Conservation (phyloP, 2,888 invertebrate species). For the Sphinx pinastri region DNA sequence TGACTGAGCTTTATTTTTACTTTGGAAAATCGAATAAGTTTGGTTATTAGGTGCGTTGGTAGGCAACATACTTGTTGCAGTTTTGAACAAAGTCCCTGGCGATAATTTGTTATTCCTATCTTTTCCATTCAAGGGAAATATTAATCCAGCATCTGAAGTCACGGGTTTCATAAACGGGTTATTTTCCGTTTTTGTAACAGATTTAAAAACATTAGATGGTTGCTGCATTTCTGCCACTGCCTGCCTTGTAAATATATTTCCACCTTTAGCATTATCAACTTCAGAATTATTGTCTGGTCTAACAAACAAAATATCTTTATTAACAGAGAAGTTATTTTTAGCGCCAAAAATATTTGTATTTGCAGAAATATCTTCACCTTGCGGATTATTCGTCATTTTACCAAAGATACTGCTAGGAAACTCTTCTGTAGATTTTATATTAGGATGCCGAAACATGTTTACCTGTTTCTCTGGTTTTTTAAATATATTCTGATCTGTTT, state of each 20-base stretch:
- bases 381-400: not conserved
- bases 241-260: conserved; percentile 60
- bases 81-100: conserved; percentile 72
- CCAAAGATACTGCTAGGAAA: conserved; percentile 15
- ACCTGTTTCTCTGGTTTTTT: conserved; percentile 6
- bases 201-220: conserved; percentile 60
- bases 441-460: not conserved
- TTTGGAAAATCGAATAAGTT: conserved; percentile 65
- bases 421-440: not conserved
- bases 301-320: conserved; percentile 32
- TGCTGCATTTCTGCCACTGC: conserved; percentile 40
- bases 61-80: conserved; percentile 46
- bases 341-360: conserved; percentile 26
- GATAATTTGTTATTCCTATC: conserved; percentile 49
- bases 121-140: conserved; percentile 55
- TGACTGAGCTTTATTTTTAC: conserved; percentile 66
- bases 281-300: conserved; percentile 31
- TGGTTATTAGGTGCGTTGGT: conserved; percentile 52
- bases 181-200: conserved; percentile 51
- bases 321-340: conserved; percentile 36
- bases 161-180: conserved; percentile 49
- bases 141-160: conserved; percentile 31
- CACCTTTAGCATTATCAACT: conserved; percentile 36
- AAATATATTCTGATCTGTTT: conserved; percentile 30
- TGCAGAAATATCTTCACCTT: not conserved